phyloP scores from a whole-genome alignment of 2,797 vertebrate genomes.

The Psittacula derbiana region DNA sequence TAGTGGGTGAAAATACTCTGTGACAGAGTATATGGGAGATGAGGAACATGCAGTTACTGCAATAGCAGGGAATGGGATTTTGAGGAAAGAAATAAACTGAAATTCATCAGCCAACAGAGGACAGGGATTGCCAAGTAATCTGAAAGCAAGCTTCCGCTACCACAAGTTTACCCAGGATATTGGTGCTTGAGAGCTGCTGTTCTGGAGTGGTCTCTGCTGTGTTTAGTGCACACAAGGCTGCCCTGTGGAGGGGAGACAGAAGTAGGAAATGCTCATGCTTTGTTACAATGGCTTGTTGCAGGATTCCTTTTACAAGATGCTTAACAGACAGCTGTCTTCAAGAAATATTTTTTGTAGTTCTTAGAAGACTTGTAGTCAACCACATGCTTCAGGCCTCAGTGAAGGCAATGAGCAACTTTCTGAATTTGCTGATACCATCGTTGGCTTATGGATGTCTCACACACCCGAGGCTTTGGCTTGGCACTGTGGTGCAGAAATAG shows the following conservation, averaged over 20 bases:
- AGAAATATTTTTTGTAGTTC: background rate
- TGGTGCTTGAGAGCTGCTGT: background rate
- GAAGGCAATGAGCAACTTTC: background rate
- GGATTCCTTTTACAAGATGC: background rate
- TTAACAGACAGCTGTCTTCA: background rate
- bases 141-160: background rate
- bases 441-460: background rate
- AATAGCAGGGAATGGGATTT: background rate
- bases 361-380: background rate
- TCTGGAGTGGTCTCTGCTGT: background rate
- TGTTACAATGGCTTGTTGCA: background rate
- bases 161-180: background rate
- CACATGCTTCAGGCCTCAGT: background rate
- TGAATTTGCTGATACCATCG: background rate
- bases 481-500: background rate
- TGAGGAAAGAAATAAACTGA: background rate
- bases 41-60: background rate
- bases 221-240: no score
- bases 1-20: background rate
- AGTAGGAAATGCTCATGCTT: background rate
- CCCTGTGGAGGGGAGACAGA: fast-evolving
- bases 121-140: background rate
- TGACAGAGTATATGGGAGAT: background rate
- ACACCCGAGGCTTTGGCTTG: fast-evolving
- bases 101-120: background rate